A percentile compares a stretch with the other conserved stretches of the same genome.
phyloP scores from a whole-genome alignment of 2,888 invertebrate species.

The Perizoma affinitatum region DNA sequence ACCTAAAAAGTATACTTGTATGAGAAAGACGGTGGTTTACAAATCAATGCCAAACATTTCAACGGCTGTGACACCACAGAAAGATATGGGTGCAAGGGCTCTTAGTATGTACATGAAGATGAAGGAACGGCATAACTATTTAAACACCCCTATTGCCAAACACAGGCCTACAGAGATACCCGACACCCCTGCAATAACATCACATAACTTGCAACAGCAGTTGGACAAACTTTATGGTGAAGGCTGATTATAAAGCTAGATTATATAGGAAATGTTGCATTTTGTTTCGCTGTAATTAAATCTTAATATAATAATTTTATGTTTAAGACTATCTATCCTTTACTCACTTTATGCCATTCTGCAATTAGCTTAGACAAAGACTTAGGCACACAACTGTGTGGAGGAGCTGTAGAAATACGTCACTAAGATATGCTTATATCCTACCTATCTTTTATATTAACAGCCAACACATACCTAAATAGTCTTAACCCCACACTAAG shows the following conservation, averaged over 20 bases:
- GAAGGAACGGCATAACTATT: constrained; percentile 69
- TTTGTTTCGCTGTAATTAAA: too few species aligned
- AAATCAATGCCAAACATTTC: constrained; percentile 69
- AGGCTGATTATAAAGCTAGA: constrained; percentile 39
- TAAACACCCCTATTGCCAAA: constrained; percentile 65
- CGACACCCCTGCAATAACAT: constrained; percentile 68
- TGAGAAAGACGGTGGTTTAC: constrained; percentile 62
- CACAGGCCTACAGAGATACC: constrained; percentile 38
- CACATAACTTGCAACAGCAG: constrained; percentile 70
- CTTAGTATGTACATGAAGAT: constrained; percentile 70
- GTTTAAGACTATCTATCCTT: too few species aligned
- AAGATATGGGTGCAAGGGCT: constrained; percentile 56
- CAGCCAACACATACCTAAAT: too few species aligned
- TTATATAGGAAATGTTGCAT: background rate
- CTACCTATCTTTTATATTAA: too few species aligned
- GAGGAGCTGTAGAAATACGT: too few species aligned
- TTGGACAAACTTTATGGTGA: constrained; percentile 67
- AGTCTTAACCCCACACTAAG: too few species aligned
- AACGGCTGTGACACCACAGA: constrained; percentile 51
- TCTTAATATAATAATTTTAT: too few species aligned
- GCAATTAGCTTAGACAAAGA: too few species aligned
- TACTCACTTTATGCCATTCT: too few species aligned
- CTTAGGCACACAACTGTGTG: too few species aligned
- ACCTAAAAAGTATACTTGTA: constrained; percentile 63
- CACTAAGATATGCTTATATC: too few species aligned